Conservation (phyloP, 1,140 invertebrate species). For the Agrilus planipennis region DNA sequence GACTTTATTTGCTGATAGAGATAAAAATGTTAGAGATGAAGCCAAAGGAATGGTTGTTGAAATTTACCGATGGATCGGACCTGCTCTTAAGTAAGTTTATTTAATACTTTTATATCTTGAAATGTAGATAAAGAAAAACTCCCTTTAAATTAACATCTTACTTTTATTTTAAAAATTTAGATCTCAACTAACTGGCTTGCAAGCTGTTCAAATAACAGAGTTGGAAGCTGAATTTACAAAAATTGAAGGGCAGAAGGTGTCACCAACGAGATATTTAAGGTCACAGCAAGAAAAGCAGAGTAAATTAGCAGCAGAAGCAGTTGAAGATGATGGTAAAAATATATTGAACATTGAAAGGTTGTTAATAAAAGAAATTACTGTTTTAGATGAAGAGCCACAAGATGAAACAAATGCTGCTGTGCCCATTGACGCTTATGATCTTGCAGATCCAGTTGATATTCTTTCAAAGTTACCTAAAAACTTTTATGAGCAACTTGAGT, state of each 20-base stretch:
- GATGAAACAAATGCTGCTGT: conserved; percentile 8
- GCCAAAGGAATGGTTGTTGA: conserved; percentile 80
- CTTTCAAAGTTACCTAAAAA: conserved; percentile 86
- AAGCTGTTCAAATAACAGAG: conserved; percentile 82
- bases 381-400: conserved; percentile 10
- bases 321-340: conserved; percentile 34
- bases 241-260: conserved; percentile 53
- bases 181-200: conserved; percentile 72
- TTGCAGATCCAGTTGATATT: conserved; percentile 87
- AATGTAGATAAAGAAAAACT: too few species aligned
- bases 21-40: conserved; percentile 86
- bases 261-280: conserved; percentile 67
- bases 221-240: conserved; percentile 82
- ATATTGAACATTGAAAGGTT: not conserved
- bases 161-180: too few species aligned
- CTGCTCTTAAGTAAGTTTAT: conserved; percentile 21
- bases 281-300: conserved; percentile 79
- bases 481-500: conserved; percentile 90
- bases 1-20: conserved; percentile 75
- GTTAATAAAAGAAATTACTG: not conserved
- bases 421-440: conserved; percentile 75
- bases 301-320: conserved; percentile 41
- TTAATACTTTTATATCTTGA: not conserved
- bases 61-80: conserved; percentile 59
- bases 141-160: too few species aligned